phyloP scores from a whole-genome alignment of 2,888 invertebrate genomes.

The Agapetus fuscipes region DNA sequence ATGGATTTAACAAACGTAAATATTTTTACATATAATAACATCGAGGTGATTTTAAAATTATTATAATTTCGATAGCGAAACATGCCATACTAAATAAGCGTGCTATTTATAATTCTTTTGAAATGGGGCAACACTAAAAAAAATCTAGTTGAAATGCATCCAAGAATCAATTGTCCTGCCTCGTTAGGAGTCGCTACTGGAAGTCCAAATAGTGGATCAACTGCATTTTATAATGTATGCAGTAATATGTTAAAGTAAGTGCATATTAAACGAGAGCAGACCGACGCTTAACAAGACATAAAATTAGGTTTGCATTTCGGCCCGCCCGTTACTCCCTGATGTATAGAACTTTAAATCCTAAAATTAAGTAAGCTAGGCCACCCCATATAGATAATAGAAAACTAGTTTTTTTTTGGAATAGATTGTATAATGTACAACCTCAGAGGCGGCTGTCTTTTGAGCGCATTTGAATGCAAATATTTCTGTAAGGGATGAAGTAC shows the following conservation, averaged over 20 bases:
- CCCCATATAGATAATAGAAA: constrained; percentile 17
- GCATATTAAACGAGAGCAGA: constrained; percentile 9
- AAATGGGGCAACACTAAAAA: not conserved
- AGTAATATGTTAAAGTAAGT: constrained; percentile 2
- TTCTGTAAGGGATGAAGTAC: not conserved
- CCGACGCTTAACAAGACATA: constrained; percentile 19
- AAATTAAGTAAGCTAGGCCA: too few relatives aligned
- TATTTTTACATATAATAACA: too few relatives aligned
- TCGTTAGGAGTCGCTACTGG: not conserved
- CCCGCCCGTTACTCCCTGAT: too few relatives aligned
- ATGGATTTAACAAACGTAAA: too few relatives aligned
- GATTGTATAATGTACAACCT: constrained; percentile 14
- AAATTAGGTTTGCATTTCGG: constrained; percentile 20
- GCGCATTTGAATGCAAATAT: constrained; percentile 9
- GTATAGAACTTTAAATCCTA: too few relatives aligned
- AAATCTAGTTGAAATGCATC: not conserved
- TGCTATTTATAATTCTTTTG: not conserved
- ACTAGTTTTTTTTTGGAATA: constrained; percentile 17
- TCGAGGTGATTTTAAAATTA: too few relatives aligned
- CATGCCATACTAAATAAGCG: not conserved
- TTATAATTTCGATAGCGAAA: too few relatives aligned
- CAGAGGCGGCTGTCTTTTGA: constrained; percentile 10
- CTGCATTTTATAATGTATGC: not conserved
- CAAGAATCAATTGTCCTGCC: not conserved
- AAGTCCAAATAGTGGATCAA: too few relatives aligned